Evolutionary conservation across 2,888 invertebrate species (phyloP).

Genomic region (Acleris literana): DNA sequence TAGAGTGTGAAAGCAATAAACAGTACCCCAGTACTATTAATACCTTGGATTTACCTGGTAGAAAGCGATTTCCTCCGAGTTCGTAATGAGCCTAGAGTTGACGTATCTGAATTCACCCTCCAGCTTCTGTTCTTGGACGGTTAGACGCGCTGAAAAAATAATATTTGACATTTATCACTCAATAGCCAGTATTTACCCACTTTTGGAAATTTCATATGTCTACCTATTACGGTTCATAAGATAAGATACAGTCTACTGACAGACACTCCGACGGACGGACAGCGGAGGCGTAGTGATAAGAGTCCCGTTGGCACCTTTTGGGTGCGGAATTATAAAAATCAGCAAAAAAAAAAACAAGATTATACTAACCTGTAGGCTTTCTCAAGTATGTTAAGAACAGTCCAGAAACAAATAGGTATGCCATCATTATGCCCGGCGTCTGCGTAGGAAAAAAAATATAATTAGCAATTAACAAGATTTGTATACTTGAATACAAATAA

Average conservation of each 20-base stretch:
- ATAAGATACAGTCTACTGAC: too few relatives aligned
- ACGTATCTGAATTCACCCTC: slow-evolving; percentile 99
- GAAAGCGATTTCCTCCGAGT: slow-evolving; percentile 96
- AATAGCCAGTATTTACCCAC: too few relatives aligned
- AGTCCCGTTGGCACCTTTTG: too few relatives aligned
- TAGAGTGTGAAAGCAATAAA: too few relatives aligned
- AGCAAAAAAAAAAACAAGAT: background rate
- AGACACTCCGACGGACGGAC: too few relatives aligned
- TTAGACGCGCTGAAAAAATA: slow-evolving; percentile 85
- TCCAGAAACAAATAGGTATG: slow-evolving; percentile 94
- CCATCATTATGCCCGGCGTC: slow-evolving; percentile 95
- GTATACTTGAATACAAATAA: background rate
- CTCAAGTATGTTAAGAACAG: slow-evolving; percentile 93
- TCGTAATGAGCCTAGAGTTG: slow-evolving; percentile 97
- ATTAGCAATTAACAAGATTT: background rate
- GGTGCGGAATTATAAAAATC: background rate
- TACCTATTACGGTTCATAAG: too few relatives aligned
- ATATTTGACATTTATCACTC: background rate
- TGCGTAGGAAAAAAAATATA: slow-evolving; percentile 63
- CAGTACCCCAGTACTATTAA: too few relatives aligned
- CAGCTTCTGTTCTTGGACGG: slow-evolving; percentile 97
- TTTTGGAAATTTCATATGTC: too few relatives aligned
- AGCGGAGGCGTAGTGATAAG: too few relatives aligned
- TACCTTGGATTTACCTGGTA: slow-evolving; percentile 82
- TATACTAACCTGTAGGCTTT: slow-evolving; percentile 88